Base-by-base conservation (phyloP, 2,797 vertebrate genomes). In the Mustela erminea region DNA sequence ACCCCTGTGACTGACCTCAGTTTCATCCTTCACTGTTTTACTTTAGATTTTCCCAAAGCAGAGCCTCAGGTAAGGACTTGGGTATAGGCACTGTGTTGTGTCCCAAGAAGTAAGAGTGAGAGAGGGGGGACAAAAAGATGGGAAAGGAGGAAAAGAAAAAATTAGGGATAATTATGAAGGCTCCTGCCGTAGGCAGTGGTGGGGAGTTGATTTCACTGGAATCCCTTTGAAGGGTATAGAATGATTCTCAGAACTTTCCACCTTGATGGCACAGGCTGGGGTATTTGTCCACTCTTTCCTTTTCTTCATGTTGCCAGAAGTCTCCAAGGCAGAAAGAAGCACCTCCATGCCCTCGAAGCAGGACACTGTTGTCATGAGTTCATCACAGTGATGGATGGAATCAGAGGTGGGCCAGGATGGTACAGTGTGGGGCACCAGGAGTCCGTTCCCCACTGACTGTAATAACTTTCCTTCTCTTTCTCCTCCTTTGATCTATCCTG, bases 1-100 rank as follows among this genome's bases (percentile, higher is more conserved):
- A 64, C 58, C 35, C 49, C 35, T 29, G 17, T 20, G 58, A 10
- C 25, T 87, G 68, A 90, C 17, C 68, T 89, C 21, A 29, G 14
- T 72, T 64, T 93, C 18, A 43, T 70, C 70, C 25, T 93, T 92
- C 52, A 74, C 38, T 91, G 4, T 58, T 94, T 92, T 84, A 87
- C 15, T 80, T 89, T 84, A 95, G 43, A 64, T 84, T 96, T 94
- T 78, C 12, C 38, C n/a, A 23, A 87, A 74, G n/a, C 43, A 96
- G 68, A 93, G 38, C 7, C n/a, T 25, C 49, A 85, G 17, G 35
- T 27, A 68, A 85, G 29, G 66, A 92, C 46, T 83, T 88, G 35
- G 10, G n/a, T 60, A 10, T 5, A 68, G 20, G 14, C 25, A 52
- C n/a, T 66, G 0, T 62, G 43, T 90, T 86, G 72, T 82, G 54